These are phyloP conservation scores for Rhagoletis pomonella DNA, from an alignment of 1,140 invertebrate species.

Conservation along the genomic window DNA sequence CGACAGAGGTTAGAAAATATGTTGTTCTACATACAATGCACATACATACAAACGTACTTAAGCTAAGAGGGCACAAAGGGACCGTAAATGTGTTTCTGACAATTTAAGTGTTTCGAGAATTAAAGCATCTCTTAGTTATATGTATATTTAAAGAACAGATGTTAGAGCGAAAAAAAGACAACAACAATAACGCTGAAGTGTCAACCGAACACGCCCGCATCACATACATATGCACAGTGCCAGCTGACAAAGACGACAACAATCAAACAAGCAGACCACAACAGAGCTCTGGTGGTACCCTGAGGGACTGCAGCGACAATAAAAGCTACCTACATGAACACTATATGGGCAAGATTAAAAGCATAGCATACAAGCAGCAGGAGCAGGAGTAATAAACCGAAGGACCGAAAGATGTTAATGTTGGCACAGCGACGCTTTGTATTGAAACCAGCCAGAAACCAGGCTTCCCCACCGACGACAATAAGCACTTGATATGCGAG, in stretches of 20 bases:
- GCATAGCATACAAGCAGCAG: background rate
- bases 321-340: background rate
- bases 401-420: background rate
- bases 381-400: background rate
- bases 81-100: constrained; percentile 37
- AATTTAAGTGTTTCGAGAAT: constrained; percentile 27
- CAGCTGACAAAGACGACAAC: background rate
- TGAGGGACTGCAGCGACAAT: background rate
- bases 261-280: background rate
- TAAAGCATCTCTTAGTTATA: constrained; percentile 6
- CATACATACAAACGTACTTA: too few relatives aligned
- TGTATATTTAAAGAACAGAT: background rate
- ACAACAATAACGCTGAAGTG: constrained; percentile 12
- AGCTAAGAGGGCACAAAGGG: background rate
- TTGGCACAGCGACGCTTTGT: background rate
- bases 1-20: too few relatives aligned
- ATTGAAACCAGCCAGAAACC: background rate
- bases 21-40: too few relatives aligned
- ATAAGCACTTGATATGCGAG: constrained; percentile 25
- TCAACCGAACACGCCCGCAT: constrained; percentile 12
- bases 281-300: background rate
- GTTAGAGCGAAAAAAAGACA: constrained; percentile 1
- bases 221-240: background rate
- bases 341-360: background rate
- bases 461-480: background rate